These are phyloP conservation scores for Cryptus viduatorius DNA, from an alignment of 2,888 invertebrate genomes.

Conservation along the genomic window DNA sequence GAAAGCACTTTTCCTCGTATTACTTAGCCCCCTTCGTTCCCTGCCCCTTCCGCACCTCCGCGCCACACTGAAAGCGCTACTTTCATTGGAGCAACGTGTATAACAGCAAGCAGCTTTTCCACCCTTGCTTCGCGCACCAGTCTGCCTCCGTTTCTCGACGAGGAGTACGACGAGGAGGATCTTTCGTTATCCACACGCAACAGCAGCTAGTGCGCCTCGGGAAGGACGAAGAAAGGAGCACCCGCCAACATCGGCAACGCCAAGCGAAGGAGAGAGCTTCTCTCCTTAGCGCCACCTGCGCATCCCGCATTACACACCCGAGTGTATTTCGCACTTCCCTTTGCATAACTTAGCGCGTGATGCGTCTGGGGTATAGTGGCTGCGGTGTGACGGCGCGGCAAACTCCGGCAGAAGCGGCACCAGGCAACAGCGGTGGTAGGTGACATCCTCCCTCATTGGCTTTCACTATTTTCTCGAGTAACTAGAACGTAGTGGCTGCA, in stretches of 20 bases:
- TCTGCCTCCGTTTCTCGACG: conserved; percentile 22
- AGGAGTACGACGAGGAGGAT: conserved; percentile 44
- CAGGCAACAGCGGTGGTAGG: conserved; percentile 41
- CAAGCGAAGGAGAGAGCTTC: conserved; percentile 52
- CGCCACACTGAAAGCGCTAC: conserved; percentile 60
- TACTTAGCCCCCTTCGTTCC: conserved; percentile 78
- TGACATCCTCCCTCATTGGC: conserved; percentile 47
- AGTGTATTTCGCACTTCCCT: conserved; percentile 71
- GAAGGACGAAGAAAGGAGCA: conserved; percentile 44
- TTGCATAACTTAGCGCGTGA: conserved; percentile 66
- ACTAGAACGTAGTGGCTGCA: conserved; percentile 31
- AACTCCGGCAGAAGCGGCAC: conserved; percentile 38
- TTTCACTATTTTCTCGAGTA: conserved; percentile 33
- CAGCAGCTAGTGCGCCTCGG: conserved; percentile 12
- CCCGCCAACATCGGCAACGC: conserved; percentile 42
- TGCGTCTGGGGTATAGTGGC: conserved; percentile 50
- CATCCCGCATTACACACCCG: conserved; percentile 66
- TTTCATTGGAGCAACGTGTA: conserved; percentile 65
- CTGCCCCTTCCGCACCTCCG: not conserved
- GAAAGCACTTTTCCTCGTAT: conserved; percentile 83
- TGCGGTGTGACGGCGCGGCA: conserved; percentile 14
- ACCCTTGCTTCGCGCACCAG: conserved; percentile 23
- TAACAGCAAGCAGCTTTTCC: conserved; percentile 58
- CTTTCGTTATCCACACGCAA: conserved; percentile 23
- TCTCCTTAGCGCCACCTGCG: conserved; percentile 67